These are phyloP conservation scores for Penelope pileata DNA, from an alignment of 2,113 vertebrate genomes.

Conservation along the genomic window DNA sequence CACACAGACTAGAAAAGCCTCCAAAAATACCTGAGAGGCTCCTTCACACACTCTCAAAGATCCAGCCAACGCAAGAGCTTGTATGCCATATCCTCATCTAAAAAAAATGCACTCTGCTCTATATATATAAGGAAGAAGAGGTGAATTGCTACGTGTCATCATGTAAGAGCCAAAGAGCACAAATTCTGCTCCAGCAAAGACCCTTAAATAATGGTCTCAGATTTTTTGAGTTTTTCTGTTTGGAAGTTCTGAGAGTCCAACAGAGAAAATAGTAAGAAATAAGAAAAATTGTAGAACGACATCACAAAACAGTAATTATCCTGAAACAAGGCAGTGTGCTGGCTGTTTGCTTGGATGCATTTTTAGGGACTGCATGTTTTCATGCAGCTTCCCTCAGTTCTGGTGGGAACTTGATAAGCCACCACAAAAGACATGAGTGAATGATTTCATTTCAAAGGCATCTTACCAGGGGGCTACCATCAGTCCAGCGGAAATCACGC, in stretches of 20 bases:
- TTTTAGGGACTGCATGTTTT: background rate
- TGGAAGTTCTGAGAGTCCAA: background rate
- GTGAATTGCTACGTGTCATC: background rate
- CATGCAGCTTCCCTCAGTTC: background rate
- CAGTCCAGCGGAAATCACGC: conserved; percentile 96
- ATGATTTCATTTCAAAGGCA: conserved; percentile 6
- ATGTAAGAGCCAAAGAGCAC: background rate
- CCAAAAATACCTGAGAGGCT: background rate
- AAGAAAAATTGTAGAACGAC: background rate
- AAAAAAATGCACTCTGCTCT: background rate
- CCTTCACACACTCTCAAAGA: background rate
- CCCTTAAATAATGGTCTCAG: background rate
- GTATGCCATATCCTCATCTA: background rate
- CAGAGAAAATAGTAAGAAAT: background rate
- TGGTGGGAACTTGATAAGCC: background rate
- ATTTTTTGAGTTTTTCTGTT: background rate
- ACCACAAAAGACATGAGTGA: background rate
- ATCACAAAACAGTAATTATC: background rate
- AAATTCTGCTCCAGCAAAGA: background rate
- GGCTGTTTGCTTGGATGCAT: background rate
- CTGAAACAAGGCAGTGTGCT: background rate
- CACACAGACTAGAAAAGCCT: background rate
- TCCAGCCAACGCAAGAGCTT: background rate
- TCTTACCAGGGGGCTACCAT: conserved; percentile 91
- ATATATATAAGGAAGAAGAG: background rate